phyloP scores from a whole-genome alignment of 2,888 invertebrate species.

The Thumatha senex region DNA sequence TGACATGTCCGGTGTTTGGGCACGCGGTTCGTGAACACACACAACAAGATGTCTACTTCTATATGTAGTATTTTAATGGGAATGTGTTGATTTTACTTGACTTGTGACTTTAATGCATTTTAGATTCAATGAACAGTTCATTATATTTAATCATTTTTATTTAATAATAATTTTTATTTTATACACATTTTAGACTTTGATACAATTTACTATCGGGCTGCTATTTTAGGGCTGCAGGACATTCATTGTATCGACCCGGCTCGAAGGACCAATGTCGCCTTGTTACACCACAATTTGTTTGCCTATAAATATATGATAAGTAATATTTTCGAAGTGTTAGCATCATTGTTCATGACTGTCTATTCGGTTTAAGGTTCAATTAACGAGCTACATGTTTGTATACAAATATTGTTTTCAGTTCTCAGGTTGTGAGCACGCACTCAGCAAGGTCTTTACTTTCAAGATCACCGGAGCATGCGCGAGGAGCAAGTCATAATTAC shows the following conservation, averaged over 20 bases:
- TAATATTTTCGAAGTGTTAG: neutral
- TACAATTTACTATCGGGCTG: neutral
- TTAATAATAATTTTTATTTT: neutral
- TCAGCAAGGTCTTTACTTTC: conserved; percentile 79
- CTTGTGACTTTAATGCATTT: conserved; percentile 26
- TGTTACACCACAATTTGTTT: too few relatives aligned
- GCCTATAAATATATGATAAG: too few relatives aligned
- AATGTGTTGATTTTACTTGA: conserved; percentile 26
- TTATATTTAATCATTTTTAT: neutral
- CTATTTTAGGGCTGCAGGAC: too few relatives aligned
- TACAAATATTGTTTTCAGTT: conserved; percentile 69
- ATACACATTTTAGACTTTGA: neutral
- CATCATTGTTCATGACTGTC: neutral
- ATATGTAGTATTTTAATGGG: conserved; percentile 32
- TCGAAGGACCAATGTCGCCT: too few relatives aligned
- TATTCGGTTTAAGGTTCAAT: conserved; percentile 20
- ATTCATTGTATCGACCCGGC: too few relatives aligned
- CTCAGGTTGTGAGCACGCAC: conserved; percentile 61
- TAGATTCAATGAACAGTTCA: conserved; percentile 23
- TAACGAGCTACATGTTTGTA: conserved; percentile 50
- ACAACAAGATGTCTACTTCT: conserved; percentile 16
- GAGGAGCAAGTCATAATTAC: conserved; percentile 73
- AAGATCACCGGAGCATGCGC: conserved; percentile 79
- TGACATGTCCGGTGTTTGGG: conserved; percentile 44
- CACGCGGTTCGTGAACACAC: conserved; percentile 13